Base-by-base conservation (phyloP, 2,888 invertebrate genomes). In the Caenorhabditis zanzibari region DNA sequence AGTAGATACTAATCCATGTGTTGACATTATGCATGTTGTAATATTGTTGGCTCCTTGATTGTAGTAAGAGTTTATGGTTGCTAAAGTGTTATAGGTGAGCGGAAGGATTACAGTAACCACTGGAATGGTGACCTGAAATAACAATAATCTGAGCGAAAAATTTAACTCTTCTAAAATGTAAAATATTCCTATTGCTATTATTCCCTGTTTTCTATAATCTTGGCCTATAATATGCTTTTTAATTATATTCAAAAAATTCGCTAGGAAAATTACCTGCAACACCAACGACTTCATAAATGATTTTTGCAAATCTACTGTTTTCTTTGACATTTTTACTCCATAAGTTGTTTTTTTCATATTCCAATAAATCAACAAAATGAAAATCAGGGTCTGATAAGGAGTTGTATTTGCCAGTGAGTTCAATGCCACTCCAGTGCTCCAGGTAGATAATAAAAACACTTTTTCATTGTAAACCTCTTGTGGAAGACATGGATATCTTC, bases 11-110 rank as follows among this genome's bases (percentile, higher is more conserved):
- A 75, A 56, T 4, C 66, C 75, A 26, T 75, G 75, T 0, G 58
- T 59, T 2, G 75, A 49, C 66, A 75, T 75, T 1, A 75, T 35
- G 10, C 47, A 58, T 7, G 59, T 24, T 4, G 66, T 35, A 10
- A 75, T 28, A 59, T 75, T 75, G 35, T 68, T 75, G 35, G 49
- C 58, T 28, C 75, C 75, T 38, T 75, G 75, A 49, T 75, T 75
- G 12, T 75, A 75, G 10, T 75, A 75, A 0, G 75, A 75, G 14
- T 58, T 24, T 19, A 14, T 10, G 2, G 38, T 59, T 16, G 59
- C 49, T 7, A 75, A 0, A 3, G 56, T 74, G 10, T 52, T 63
- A 14, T 56, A 56, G 64, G 28, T 24, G 3, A 64, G 24, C 0
- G 74, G 74, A 16, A 28, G 9, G 44, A 64, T 2, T n/a, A 74